Percentiles rank a stretch among this genome's conserved stretches.
Conservation (phyloP, 2,113 vertebrate species). For the Halcyon senegalensis region DNA sequence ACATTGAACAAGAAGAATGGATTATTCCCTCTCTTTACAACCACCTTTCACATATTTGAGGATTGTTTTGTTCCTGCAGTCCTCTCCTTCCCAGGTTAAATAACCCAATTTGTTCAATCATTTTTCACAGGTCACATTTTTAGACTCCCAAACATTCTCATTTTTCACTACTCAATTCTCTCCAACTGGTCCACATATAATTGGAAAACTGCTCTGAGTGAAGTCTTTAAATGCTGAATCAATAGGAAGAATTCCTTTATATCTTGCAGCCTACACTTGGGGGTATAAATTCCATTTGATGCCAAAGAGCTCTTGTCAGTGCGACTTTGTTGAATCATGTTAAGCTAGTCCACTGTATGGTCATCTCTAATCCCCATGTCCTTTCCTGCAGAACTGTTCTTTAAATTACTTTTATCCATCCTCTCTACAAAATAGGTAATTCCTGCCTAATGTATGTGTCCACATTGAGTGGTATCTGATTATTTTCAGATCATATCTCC, state of each 20-base stretch:
- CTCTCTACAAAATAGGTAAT: not conserved
- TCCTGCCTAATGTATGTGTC: not conserved
- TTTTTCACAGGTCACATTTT: slow-evolving; percentile 32
- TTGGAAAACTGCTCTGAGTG: slow-evolving; percentile 35
- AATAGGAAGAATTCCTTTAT: slow-evolving; percentile 28
- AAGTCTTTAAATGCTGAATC: slow-evolving; percentile 39
- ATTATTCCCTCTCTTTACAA: not conserved
- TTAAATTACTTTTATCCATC: not conserved
- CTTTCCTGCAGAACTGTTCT: not conserved
- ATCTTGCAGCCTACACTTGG: not conserved
- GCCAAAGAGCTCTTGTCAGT: not conserved
- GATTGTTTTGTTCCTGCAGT: not conserved
- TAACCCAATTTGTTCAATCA: not conserved
- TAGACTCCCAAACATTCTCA: not conserved
- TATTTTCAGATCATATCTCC: not conserved
- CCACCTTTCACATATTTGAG: not conserved
- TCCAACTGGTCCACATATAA: not conserved
- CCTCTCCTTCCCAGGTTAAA: slow-evolving; percentile 27
- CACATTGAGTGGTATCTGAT: not conserved
- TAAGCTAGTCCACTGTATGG: not conserved
- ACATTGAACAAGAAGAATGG: not conserved
- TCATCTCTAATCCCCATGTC: not conserved
- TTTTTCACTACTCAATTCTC: slow-evolving; percentile 35
- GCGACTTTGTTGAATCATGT: not conserved
- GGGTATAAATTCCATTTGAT: not conserved